Base-by-base conservation (phyloP, 92 coral and sea anemone genomes). In the Siderastrea radians region DNA sequence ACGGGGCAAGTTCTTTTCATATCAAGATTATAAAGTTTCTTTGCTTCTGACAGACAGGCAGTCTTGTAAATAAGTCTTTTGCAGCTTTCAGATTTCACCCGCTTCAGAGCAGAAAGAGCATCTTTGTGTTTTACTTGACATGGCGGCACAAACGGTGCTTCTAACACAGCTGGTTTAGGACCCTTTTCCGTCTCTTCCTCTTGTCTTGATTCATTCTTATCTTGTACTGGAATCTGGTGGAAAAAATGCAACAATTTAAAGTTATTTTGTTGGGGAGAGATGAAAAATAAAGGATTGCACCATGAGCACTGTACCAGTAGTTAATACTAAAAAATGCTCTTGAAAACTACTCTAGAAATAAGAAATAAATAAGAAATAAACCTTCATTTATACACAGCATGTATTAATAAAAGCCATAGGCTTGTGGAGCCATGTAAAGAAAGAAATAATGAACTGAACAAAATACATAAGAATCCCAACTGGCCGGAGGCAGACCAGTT, bases 81-180 rank as follows among this genome's bases (percentile, higher is more conserved):
- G 68, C 99, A 97, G 45, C 88, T 85, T 55, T 88, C 87, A 5
- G 98, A 87, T 65, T 97, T 97, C 72, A 93, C 99, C 86, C 99
- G 86, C 46, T 91, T 81, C 45, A 90, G 61, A 17, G 99, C 98
- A 55, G 99, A 97, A 53, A 81, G 88, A 43, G 96, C 98, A 82
- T 97, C 99, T 86, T 95, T 97, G 83, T 97, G 99, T 67, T 84
- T 93, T 14, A 93, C 87, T 55, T 84, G 71, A 81, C 99, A 97
- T 44, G 95, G 92, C 4, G 92, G 87, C 26, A 90, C 91, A 84
- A 88, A 89, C 12, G 93, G 92, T 69, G 83, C 78, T 13, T 86
- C 90, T 46, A 86, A 63, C 38, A 57, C 91, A 1, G 84, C 75
- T 0, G 79, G 68, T 43, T 90, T 74, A 49, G 66, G 77, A 68